phyloP scores from a whole-genome alignment of 2,797 vertebrate species.

The Anguilla megastoma region DNA sequence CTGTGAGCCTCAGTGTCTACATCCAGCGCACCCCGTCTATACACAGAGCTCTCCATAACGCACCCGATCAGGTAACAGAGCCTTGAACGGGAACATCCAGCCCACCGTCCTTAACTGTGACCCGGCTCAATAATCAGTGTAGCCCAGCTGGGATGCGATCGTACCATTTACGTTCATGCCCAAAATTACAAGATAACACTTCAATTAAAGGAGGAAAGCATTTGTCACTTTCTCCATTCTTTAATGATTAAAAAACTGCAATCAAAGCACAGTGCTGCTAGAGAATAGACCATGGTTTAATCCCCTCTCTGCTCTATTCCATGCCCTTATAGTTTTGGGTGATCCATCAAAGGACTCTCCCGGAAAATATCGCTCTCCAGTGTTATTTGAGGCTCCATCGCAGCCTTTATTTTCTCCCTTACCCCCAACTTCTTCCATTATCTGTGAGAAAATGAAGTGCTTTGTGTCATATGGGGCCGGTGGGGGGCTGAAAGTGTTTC shows the following conservation, averaged over 20 bases:
- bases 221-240: background rate
- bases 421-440: background rate
- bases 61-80: background rate
- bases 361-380: background rate
- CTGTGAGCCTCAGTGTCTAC: conserved; percentile 77
- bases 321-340: background rate
- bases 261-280: background rate
- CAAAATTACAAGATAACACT: background rate
- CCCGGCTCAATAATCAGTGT: background rate
- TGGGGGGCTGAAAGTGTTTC: background rate
- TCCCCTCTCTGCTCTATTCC: background rate
- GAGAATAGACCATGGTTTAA: background rate
- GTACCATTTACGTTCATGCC: background rate
- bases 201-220: background rate
- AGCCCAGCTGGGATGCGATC: background rate
- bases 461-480: background rate
- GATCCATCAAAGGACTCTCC: background rate
- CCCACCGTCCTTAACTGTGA: background rate
- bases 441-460: background rate
- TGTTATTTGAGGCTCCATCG: background rate
- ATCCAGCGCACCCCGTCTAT: conserved; percentile 57
- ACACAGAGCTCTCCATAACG: conserved; percentile 37
- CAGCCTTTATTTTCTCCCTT: background rate
- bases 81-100: background rate
- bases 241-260: background rate